phyloP scores from a whole-genome alignment of 2,888 invertebrate genomes.

The Dicroscelio sp. region DNA sequence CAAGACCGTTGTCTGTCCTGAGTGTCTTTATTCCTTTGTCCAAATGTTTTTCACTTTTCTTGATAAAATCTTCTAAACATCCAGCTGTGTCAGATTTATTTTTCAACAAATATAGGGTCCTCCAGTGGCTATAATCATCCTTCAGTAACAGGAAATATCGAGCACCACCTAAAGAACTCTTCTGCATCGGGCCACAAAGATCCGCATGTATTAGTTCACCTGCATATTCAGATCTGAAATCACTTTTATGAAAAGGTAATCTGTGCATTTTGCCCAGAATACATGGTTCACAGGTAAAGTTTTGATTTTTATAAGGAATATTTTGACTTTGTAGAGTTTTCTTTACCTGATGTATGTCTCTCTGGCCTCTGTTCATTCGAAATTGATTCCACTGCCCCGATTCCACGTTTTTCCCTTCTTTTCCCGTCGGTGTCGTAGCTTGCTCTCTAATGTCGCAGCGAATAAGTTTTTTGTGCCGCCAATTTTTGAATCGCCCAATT shows the following conservation, averaged over 20 bases:
- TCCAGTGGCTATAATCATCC: conserved; percentile 70
- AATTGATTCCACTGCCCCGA: no score
- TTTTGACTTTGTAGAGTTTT: neutral
- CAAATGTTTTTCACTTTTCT: conserved; percentile 9
- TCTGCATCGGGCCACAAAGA: conserved; percentile 78
- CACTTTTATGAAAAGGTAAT: conserved; percentile 62
- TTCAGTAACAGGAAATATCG: conserved; percentile 28
- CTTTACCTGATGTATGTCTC: no score
- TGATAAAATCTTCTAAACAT: conserved; percentile 41
- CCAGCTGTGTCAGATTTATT: conserved; percentile 60
- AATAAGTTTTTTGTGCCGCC: no score
- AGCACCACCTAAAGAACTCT: conserved; percentile 60
- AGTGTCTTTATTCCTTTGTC: conserved; percentile 20
- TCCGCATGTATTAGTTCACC: conserved; percentile 80
- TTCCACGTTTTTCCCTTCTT: no score
- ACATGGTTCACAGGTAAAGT: conserved; percentile 27
- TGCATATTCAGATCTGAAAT: conserved; percentile 34
- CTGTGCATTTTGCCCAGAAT: conserved; percentile 74
- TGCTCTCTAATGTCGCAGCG: no score
- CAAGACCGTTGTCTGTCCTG: conserved; percentile 23
- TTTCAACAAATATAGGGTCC: conserved; percentile 67
- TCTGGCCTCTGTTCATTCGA: no score
- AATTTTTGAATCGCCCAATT: no score
- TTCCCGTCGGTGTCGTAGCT: no score
- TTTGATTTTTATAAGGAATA: neutral